phyloP scores from a whole-genome alignment of 2,797 vertebrate species.

The Manis crassicaudata region DNA sequence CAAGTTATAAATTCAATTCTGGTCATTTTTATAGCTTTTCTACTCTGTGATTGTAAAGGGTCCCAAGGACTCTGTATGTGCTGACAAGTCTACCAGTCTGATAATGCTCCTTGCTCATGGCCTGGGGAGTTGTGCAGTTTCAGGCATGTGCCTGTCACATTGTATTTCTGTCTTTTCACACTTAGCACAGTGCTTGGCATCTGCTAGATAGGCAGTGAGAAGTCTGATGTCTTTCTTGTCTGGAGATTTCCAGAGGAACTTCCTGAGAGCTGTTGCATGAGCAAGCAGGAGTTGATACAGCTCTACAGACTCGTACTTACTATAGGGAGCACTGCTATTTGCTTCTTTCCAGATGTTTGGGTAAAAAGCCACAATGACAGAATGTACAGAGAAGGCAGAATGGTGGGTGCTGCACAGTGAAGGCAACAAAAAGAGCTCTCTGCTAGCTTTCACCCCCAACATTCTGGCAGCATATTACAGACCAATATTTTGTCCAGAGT shows the following conservation, averaged over 20 bases:
- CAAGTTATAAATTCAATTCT: not conserved
- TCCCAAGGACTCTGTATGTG: not conserved
- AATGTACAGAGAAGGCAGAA: not conserved
- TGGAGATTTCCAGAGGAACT: not conserved
- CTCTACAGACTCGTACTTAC: not conserved
- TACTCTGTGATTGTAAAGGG: not conserved
- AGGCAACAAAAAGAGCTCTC: not conserved
- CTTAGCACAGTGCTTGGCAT: not conserved
- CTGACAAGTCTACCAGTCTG: not conserved
- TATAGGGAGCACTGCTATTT: not conserved
- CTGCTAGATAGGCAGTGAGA: not conserved
- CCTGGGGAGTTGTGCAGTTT: not conserved
- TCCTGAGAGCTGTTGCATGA: not conserved
- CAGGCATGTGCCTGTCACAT: not conserved
- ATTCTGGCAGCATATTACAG: not conserved
- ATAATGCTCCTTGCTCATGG: not conserved
- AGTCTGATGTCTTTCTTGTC: not conserved
- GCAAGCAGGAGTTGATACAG: not conserved
- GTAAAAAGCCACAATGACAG: not conserved
- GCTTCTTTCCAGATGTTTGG: not conserved
- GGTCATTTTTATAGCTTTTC: not conserved
- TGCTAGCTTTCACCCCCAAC: not conserved
- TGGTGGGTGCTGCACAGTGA: not conserved
- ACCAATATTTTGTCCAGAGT: not conserved
- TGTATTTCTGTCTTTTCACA: not conserved